Percentiles rank a stretch among this genome's conserved stretches.
Evolutionary conservation across 2,888 invertebrate genomes (phyloP).

Genomic region (Achlya flavicornis): DNA sequence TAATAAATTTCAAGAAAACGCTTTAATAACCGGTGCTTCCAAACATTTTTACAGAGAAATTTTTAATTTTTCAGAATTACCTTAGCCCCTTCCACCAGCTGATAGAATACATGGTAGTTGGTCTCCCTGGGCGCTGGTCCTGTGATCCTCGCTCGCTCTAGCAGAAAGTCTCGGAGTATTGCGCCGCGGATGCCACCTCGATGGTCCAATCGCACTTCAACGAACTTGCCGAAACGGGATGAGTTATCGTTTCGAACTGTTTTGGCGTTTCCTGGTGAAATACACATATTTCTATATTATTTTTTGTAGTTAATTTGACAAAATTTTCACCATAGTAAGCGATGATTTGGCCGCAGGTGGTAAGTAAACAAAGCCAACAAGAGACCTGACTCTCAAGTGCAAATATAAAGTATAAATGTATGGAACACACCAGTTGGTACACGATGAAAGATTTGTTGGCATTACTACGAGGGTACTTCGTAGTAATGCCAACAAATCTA

Average conservation of each 20-base stretch:
- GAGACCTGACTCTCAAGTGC: no score
- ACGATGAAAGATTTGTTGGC: no score
- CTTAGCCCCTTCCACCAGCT: constrained; percentile 93
- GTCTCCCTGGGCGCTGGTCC: constrained; percentile 94
- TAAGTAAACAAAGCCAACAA: no score
- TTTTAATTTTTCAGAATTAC: constrained; percentile 52
- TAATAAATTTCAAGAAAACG: no score
- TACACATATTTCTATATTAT: constrained; percentile 1
- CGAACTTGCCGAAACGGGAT: constrained; percentile 97
- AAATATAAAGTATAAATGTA: no score
- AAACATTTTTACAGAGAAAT: no score
- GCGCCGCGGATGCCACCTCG: constrained; percentile 96
- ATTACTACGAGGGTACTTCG: no score
- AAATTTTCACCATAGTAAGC: no score
- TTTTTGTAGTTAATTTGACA: no score
- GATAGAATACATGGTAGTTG: constrained; percentile 96
- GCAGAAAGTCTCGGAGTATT: constrained; percentile 94
- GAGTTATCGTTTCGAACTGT: constrained; percentile 97
- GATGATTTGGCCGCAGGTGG: no score
- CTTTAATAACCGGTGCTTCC: not conserved
- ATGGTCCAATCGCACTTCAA: constrained; percentile 95
- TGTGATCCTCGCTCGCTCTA: constrained; percentile 95
- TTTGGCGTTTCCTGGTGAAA: constrained; percentile 91
- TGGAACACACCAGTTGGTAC: no score
- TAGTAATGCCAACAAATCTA: no score